These are phyloP conservation scores for Danionella cerebrum DNA, from an alignment of 2,113 vertebrate genomes.

Conservation along the genomic window DNA sequence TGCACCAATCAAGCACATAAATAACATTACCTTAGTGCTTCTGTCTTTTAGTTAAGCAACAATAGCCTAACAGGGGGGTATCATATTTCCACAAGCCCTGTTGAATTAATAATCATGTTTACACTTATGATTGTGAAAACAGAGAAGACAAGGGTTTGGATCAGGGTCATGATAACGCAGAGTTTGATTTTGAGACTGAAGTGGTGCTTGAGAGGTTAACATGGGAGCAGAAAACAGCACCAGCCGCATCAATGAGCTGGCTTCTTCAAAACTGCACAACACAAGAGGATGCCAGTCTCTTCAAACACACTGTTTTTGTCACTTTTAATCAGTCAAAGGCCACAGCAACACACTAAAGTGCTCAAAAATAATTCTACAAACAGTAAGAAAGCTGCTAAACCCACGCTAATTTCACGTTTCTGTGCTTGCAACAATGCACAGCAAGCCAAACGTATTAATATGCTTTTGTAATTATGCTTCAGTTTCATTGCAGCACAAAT, in stretches of 20 bases:
- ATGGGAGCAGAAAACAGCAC: background rate
- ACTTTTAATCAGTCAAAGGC: conserved; percentile 12
- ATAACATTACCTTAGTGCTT: background rate
- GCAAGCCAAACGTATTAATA: conserved; percentile 37
- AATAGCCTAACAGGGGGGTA: background rate
- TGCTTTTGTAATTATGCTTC: conserved; percentile 28
- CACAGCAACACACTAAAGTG: background rate
- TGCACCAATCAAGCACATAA: background rate
- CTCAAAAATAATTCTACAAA: too few relatives aligned
- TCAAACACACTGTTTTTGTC: background rate
- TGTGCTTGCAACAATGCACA: conserved; percentile 6
- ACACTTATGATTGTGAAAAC: background rate
- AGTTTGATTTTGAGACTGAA: background rate
- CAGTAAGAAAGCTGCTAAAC: background rate
- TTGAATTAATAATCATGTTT: background rate
- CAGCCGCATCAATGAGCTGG: background rate
- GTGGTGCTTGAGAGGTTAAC: background rate
- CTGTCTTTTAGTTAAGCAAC: too few relatives aligned
- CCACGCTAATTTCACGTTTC: conserved; percentile 31
- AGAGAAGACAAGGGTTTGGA: background rate
- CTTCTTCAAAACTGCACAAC: conserved; percentile 4
- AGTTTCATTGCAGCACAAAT: conserved; percentile 30
- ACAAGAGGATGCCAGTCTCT: background rate
- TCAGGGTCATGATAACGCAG: background rate
- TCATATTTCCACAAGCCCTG: background rate